Base-by-base conservation (phyloP, 2,888 invertebrate species). In the Homarus gammarus region DNA sequence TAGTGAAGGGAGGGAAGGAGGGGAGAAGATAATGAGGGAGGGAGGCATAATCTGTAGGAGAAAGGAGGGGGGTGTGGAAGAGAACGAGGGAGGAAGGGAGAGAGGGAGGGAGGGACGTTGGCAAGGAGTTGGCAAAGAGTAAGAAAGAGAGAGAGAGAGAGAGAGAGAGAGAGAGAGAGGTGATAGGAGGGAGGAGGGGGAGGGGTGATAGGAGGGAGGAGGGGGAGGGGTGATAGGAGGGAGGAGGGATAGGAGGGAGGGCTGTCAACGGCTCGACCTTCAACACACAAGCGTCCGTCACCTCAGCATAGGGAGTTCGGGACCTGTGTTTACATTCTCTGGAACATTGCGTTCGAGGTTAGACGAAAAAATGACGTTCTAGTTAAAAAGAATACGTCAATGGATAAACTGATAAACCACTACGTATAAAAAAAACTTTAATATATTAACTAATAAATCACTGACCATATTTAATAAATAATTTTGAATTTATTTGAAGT, bases 101-200 rank as follows among this genome's bases (percentile, higher is more conserved):
- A n/a, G 56, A 18, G n/a, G 68, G 22, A 1, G 68, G 68, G 22
- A 72, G 12, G 2, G 75, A 38, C 6, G 33, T 8, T 18, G 72
- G 31, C 44, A 44, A 5, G 44, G 6, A 44, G 12, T 8, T 44
- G 44, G 12, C 44, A 44, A 5, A 44, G 44, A 12, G 12, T 8
- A 44, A 78, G 49, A 33, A 33, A 51, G 15, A 51, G 78, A 51
- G 33, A 51, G 51, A 51, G 31, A 51, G 51, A 51, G n/a, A 31
- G 75, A n/a, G 44, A 44, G 44, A 36, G 38, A 15, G 56, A 36
- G 70, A 36, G 75, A 75, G 44, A 10, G 78, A 78, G 8, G n/a
- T n/a, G n/a, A n/a, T n/a, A n/a, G n/a, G n/a, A n/a, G 38, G 27
- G 49, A 10, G 22, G 75, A 44, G 33, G n/a, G 51, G 31, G n/a